phyloP scores from a whole-genome alignment of 2,888 invertebrate genomes.

The Macroteleia sp. region DNA sequence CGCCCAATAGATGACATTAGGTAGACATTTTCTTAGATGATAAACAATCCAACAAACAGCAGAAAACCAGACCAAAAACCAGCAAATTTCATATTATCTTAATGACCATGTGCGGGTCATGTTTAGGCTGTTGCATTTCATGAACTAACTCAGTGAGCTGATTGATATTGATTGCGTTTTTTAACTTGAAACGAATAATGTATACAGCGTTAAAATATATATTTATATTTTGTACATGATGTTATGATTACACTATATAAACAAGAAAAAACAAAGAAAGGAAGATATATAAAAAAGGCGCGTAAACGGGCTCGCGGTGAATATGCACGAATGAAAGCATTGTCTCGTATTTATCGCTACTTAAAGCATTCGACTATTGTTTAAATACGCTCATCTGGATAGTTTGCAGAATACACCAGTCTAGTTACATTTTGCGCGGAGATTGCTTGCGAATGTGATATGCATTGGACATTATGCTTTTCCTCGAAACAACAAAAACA shows the following conservation, averaged over 20 bases:
- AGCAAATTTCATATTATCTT: conserved; percentile 35
- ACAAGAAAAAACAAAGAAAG: not conserved
- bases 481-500: not conserved
- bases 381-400: conserved; percentile 19
- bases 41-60: conserved; percentile 7
- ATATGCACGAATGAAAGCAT: too few relatives aligned
- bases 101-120: conserved; percentile 23
- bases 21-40: conserved; percentile 49
- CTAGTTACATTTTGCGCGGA: conserved; percentile 20
- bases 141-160: conserved; percentile 49
- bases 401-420: conserved; percentile 48
- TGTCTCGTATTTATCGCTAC: conserved; percentile 8
- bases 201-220: conserved; percentile 43
- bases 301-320: too few relatives aligned
- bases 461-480: conserved; percentile 5
- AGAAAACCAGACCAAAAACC: conserved; percentile 4
- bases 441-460: conserved; percentile 29
- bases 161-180: conserved; percentile 45
- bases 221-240: conserved; percentile 54
- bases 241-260: conserved; percentile 30
- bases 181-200: conserved; percentile 32
- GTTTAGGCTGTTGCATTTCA: conserved; percentile 53
- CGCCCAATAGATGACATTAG: conserved; percentile 55
- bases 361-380: conserved; percentile 3
- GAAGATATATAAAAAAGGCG: not conserved